Evolutionary conservation across 2,797 vertebrate genomes (phyloP).

Genomic region (Acipenser oxyrinchus): DNA sequence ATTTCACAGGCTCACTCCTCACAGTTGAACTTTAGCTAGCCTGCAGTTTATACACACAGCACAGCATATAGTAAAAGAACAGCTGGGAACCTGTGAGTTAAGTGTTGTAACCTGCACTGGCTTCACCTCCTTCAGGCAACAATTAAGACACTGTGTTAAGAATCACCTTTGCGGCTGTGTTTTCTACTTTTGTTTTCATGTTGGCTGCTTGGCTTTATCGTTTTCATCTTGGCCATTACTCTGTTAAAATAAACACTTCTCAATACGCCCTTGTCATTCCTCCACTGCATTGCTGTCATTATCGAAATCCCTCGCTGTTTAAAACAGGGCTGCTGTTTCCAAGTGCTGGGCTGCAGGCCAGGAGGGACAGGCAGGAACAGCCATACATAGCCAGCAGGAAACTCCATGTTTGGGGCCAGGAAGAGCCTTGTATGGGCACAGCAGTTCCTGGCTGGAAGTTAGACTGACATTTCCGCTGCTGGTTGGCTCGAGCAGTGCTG

Average conservation of each 20-base stretch:
- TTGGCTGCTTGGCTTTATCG: no score
- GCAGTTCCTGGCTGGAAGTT: conserved; percentile 61
- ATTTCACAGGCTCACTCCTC: no score
- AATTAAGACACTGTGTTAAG: no score
- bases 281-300: conserved; percentile 12
- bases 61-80: background rate
- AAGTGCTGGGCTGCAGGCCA: conserved; percentile 59
- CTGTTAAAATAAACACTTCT: background rate
- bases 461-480: conserved; percentile 69
- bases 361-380: conserved; percentile 43
- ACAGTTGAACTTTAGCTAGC: background rate
- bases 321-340: conserved; percentile 19
- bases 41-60: background rate
- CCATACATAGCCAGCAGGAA: conserved; percentile 84
- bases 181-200: no score
- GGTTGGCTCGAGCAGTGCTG: conserved; percentile 53
- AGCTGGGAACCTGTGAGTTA: no score
- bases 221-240: no score
- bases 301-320: conserved; percentile 36
- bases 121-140: background rate
- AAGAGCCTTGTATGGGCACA: conserved; percentile 46
- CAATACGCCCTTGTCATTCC: conserved; percentile 6
- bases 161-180: no score
- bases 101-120: background rate
- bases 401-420: conserved; percentile 59